phyloP scores from a whole-genome alignment of 2,888 invertebrate genomes.

The Eupithecia centaureata region DNA sequence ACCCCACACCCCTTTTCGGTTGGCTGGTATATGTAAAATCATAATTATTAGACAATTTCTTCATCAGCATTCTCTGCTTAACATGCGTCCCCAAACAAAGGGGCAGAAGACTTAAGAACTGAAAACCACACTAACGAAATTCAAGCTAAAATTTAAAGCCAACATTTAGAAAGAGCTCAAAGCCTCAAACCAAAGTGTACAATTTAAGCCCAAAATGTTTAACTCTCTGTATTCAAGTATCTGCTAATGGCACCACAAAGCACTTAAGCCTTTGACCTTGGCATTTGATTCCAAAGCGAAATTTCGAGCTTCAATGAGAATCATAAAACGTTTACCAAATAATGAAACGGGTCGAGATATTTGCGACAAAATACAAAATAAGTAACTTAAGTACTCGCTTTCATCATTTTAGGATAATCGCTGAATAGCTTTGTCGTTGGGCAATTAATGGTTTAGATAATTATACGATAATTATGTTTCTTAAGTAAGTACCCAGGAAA shows the following conservation, averaged over 20 bases:
- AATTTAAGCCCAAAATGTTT: neutral
- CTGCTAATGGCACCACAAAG: constrained; percentile 11
- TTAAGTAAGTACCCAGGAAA: too few relatives aligned
- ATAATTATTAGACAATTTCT: neutral
- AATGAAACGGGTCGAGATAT: neutral
- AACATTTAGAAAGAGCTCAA: neutral
- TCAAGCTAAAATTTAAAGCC: neutral
- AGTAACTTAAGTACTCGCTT: neutral
- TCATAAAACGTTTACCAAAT: constrained; percentile 8
- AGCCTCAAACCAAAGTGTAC: neutral
- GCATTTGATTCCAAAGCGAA: constrained; percentile 21
- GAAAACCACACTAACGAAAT: too few relatives aligned
- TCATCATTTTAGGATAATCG: neutral
- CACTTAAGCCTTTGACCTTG: constrained; percentile 22
- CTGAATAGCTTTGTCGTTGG: neutral
- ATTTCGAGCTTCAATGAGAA: constrained; percentile 16
- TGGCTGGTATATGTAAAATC: neutral
- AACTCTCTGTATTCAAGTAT: constrained; percentile 4
- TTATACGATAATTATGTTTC: too few relatives aligned
- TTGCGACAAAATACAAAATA: neutral
- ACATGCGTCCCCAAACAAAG: too few relatives aligned
- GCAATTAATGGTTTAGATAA: too few relatives aligned
- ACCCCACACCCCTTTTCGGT: neutral
- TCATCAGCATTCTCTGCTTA: neutral
- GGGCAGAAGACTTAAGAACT: too few relatives aligned